Conservation (phyloP, 2,888 invertebrate species). For the Diarsia brunnea region DNA sequence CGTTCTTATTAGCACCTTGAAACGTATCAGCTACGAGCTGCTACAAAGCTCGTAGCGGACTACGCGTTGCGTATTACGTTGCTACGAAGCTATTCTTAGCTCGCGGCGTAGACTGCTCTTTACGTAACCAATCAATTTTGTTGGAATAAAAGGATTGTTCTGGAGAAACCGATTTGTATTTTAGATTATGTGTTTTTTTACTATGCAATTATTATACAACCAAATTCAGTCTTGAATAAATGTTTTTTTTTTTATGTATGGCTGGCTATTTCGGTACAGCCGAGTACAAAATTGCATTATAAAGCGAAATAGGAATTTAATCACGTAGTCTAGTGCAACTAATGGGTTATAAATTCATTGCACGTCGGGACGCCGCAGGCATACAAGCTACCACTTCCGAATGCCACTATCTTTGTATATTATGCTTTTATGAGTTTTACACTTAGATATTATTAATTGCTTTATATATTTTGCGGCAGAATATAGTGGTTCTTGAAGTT, state of each 20-base stretch:
- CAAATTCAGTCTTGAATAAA: neutral
- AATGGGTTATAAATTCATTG: conserved; percentile 71
- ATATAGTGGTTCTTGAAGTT: neutral
- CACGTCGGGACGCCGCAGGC: conserved; percentile 62
- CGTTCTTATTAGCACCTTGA: conserved; percentile 52
- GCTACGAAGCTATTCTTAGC: conserved; percentile 59
- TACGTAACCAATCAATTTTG: conserved; percentile 54
- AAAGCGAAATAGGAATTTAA: conserved; percentile 68
- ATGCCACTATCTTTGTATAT: conserved; percentile 33
- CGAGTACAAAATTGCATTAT: conserved; percentile 56
- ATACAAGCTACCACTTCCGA: conserved; percentile 41
- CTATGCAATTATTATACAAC: neutral
- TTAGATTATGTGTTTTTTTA: neutral
- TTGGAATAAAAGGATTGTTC: conserved; percentile 31
- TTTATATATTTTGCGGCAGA: neutral
- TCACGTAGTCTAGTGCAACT: conserved; percentile 63
- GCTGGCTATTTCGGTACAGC: conserved; percentile 12
- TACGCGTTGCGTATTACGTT: conserved; percentile 60
- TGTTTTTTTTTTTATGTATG: conserved; percentile 2
- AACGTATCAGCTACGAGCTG: conserved; percentile 56
- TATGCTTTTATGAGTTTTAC: conserved; percentile 28
- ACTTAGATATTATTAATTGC: conserved; percentile 6
- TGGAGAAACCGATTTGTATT: conserved; percentile 4
- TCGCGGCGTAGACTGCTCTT: conserved; percentile 42
- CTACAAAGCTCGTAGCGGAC: conserved; percentile 52